Evolutionary conservation across 2,888 invertebrate species (phyloP).

Genomic region (Anthophora plumipes): DNA sequence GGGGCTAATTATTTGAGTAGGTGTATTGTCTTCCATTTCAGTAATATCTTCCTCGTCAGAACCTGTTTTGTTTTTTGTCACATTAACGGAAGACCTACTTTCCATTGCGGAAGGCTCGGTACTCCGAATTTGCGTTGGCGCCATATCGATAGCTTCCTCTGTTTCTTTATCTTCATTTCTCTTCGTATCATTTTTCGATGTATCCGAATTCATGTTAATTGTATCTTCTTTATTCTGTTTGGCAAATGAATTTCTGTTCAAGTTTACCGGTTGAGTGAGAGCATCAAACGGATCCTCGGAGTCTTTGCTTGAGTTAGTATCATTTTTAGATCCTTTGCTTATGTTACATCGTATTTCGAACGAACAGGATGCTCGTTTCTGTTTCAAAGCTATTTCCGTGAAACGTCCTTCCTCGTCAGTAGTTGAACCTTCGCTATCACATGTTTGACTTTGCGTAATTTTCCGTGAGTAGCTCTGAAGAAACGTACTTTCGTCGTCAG

Average conservation of each 20-base stretch:
- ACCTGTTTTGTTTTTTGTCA: background rate
- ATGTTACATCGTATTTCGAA: background rate
- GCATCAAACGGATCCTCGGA: constrained; percentile 60
- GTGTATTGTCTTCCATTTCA: constrained; percentile 45
- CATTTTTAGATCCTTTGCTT: constrained; percentile 17
- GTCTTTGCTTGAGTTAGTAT: constrained; percentile 36
- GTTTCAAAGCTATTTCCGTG: constrained; percentile 24
- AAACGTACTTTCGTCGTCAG: constrained; percentile 54
- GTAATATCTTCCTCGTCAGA: constrained; percentile 2
- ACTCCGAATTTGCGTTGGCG: constrained; percentile 31
- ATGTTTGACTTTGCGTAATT: background rate
- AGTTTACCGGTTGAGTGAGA: constrained; percentile 43
- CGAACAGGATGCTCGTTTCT: background rate
- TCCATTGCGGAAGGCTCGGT: background rate
- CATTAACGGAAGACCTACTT: background rate
- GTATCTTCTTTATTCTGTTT: background rate
- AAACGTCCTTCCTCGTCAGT: constrained; percentile 55
- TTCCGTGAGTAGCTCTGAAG: constrained; percentile 36
- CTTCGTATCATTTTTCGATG: background rate
- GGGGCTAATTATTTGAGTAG: constrained; percentile 44
- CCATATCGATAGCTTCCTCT: background rate
- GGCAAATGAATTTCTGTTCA: background rate
- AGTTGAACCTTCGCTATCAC: constrained; percentile 35
- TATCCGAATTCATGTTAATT: background rate
- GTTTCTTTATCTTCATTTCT: background rate